Base-by-base conservation (phyloP, 2,797 vertebrate genomes). In the Muscicapa striata region DNA sequence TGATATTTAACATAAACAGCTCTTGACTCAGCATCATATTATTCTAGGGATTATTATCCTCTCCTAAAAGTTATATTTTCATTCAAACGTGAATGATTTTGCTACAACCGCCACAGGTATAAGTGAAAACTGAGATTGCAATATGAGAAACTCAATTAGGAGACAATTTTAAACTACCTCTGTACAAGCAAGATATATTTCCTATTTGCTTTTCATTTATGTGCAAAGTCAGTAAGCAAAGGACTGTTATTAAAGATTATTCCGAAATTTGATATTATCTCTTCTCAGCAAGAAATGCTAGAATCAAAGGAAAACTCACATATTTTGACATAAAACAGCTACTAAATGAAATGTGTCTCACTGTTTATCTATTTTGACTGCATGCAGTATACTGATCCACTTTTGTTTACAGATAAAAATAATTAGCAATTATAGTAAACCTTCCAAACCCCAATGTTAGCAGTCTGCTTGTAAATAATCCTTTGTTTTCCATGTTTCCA, bases 141-240 rank as follows among this genome's bases (percentile, higher is more conserved):
- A 40, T 64, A 68, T 48, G 3, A 86, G 49, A 90, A 68, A 9
- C 30, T 89, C 67, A 59, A 22, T 70, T 74, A 87, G 72, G 38
- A 74, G 43, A 73, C 5, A 74, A 70, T 90, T 91, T 89, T 57
- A 76, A 84, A 82, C 87, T 73, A 45, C 9, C 9, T 54, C n/a
- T 19, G 23, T 20, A 63, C 19, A 93, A 88, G 78, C 12, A 52
- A 87, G 57, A 54, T 14, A 34, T 78, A 52, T 76, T 83, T 70
- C 38, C 21, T 82, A 76, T 67, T 86, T 84, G 49, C 4, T 84
- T 95, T 82, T 91, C 41, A 88, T 66, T 95, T 93, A 92, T 86
- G 73, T 34, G 55, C n/a, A 79, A 43, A 57, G 30, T 69, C 86
- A 94, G 63, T 55, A 87, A 40, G 38, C 4, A 3, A 90, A 89